These are phyloP conservation scores for Prenolepis imparis DNA, from an alignment of 2,888 invertebrate genomes.

Conservation along the genomic window DNA sequence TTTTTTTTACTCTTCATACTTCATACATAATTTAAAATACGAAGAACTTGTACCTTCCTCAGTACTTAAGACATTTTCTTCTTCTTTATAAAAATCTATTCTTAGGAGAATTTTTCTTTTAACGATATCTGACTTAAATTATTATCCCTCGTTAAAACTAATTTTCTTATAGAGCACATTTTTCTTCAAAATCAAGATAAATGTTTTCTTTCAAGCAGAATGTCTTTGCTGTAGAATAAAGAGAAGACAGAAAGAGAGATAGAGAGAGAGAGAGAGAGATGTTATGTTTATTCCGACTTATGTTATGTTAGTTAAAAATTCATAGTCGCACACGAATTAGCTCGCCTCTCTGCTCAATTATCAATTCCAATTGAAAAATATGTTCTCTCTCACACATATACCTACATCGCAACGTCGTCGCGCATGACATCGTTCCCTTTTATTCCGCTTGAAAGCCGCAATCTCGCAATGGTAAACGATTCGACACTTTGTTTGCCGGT, in stretches of 20 bases:
- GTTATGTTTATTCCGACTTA: neutral
- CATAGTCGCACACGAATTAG: constrained; percentile 29
- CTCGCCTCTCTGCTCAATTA: constrained; percentile 44
- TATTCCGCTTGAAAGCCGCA: constrained; percentile 54
- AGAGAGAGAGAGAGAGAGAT: neutral
- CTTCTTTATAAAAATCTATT: neutral
- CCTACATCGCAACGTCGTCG: constrained; percentile 39
- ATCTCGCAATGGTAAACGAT: constrained; percentile 56
- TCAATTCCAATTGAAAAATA: constrained; percentile 53
- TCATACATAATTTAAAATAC: neutral
- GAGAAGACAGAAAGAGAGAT: too few relatives aligned
- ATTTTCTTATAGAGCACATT: neutral
- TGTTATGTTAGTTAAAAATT: constrained; percentile 32
- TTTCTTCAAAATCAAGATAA: neutral
- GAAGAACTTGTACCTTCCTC: neutral
- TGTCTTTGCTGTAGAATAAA: neutral
- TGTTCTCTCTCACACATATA: neutral
- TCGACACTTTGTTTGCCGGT: constrained; percentile 55
- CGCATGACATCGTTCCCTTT: constrained; percentile 53
- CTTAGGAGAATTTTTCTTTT: neutral
- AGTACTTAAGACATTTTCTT: neutral
- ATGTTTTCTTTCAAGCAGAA: neutral
- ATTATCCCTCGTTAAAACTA: constrained; percentile 2
- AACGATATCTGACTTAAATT: constrained; percentile 7
- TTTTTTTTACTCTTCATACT: neutral